Evolutionary conservation across 2,113 vertebrate genomes (phyloP).

Genomic region (Zingel zingel): DNA sequence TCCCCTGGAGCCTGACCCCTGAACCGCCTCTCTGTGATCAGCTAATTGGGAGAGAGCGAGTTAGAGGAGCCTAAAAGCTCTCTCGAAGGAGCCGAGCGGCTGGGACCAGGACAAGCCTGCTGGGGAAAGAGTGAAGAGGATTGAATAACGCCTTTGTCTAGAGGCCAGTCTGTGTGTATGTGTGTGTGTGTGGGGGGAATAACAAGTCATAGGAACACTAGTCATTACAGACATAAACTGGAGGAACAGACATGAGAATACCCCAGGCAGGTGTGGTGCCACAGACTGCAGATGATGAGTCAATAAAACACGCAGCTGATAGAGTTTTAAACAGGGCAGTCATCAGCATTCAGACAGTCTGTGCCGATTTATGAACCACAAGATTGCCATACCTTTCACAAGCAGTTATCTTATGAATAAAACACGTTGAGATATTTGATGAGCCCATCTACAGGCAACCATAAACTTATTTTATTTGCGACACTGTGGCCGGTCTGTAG

Average conservation of each 20-base stretch:
- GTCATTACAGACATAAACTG: conserved; percentile 38
- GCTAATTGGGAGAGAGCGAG: conserved; percentile 66
- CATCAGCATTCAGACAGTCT: conserved; percentile 61
- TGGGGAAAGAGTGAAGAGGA: conserved; percentile 24
- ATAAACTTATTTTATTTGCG: conserved; percentile 77
- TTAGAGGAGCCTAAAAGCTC: conserved; percentile 55
- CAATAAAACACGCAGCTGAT: conserved; percentile 63
- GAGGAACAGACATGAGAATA: conserved; percentile 36
- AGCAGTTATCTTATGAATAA: conserved; percentile 78
- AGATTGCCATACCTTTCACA: conserved; percentile 67
- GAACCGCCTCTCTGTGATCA: conserved; percentile 74
- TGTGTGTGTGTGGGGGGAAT: conserved; percentile 8
- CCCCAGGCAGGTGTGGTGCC: conserved; percentile 58
- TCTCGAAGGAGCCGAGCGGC: conserved; percentile 24
- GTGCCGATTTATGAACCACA: conserved; percentile 66
- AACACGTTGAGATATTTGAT: conserved; percentile 69
- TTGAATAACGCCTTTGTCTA: conserved; percentile 69
- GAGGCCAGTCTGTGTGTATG: conserved; percentile 25
- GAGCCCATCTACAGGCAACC: conserved; percentile 67
- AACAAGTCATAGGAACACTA: conserved; percentile 8
- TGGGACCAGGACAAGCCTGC: conserved; percentile 30
- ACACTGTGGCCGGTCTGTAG: conserved; percentile 45
- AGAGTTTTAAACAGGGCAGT: conserved; percentile 60
- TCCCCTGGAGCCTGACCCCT: conserved; percentile 69
- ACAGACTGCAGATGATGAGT: conserved; percentile 53